Conservation (phyloP, 2,113 vertebrate species). For the Periophthalmodon schlosseri region DNA sequence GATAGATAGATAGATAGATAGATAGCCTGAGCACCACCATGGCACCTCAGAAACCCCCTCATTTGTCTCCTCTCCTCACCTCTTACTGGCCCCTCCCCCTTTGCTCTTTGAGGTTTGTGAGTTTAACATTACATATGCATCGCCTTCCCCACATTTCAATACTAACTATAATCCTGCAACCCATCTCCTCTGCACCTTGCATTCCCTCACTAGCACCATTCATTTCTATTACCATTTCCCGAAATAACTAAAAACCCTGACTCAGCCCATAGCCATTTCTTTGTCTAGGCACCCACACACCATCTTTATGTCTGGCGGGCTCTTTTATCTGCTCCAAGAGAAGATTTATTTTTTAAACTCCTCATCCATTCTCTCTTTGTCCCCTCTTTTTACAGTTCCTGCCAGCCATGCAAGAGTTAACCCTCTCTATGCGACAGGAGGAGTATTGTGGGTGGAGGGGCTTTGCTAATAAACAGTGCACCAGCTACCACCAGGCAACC, state of each 20-base stretch:
- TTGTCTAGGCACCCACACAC: slow-evolving; percentile 46
- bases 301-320: slow-evolving; percentile 43
- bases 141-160: slow-evolving; percentile 46
- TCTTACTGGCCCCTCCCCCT: slow-evolving; percentile 59
- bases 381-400: slow-evolving; percentile 37
- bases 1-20: too few species aligned
- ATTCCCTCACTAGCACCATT: slow-evolving; percentile 32
- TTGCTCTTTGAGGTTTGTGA: slow-evolving; percentile 40
- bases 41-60: slow-evolving; percentile 11
- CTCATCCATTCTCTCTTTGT: slow-evolving; percentile 40
- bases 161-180: slow-evolving; percentile 25
- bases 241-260: slow-evolving; percentile 39
- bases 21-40: background rate
- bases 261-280: slow-evolving; percentile 43
- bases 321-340: slow-evolving; percentile 29
- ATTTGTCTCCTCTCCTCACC: slow-evolving; percentile 47
- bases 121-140: slow-evolving; percentile 49
- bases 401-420: slow-evolving; percentile 70
- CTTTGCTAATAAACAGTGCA: slow-evolving; percentile 68
- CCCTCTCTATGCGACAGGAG: slow-evolving; percentile 63
- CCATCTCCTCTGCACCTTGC: background rate
- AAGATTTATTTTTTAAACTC: slow-evolving; percentile 6
- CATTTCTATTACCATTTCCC: slow-evolving; percentile 19
- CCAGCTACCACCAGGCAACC: slow-evolving; percentile 45
- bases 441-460: slow-evolving; percentile 65